Base-by-base conservation (phyloP, 2,113 vertebrate genomes). In the Perca fluviatilis region DNA sequence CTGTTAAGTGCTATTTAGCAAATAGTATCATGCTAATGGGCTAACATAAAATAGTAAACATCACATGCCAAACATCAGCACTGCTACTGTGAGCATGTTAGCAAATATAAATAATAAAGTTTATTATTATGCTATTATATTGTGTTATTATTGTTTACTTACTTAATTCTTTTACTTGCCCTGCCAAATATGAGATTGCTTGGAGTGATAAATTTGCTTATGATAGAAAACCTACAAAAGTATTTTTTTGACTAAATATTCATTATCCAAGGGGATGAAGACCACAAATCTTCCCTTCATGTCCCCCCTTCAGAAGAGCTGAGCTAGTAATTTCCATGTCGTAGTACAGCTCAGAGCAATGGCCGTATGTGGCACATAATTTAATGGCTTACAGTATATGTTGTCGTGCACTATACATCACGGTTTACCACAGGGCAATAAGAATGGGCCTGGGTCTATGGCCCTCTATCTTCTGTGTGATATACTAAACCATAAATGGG, bases 401-500 rank as follows among this genome's bases (percentile, higher is more conserved):
- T 68, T 64, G 58, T 72, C 23, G 27, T 33, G 16, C 23, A 2
- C 72, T n/a, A 81, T 79, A 83, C 73, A 83, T 86, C 79, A 86
- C 8, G 19, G 30, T 62, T 36, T 53, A 54, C 49, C 54, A 82
- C 57, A 54, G 40, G 63, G 58, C 63, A 53, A 76, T 79, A 74
- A 79, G 62, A 86, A 75, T 0, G 1, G 75, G 46, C 65, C 63
- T 14, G 63, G 69, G 77, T 72, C 54, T 54, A 79, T 50, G 77
- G 8, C 56, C 69, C 46, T 70, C 70, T 66, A 71, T 84, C 77
- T 70, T 50, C 49, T 21, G 47, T 46, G 49, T 80, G 84, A 87
- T 83, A 65, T 75, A 85, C 19, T 80, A 65, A 85, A 58, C 87
- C 80, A 83, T 88, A 81, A 86, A 84, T 57, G 63, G 13, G 25